Base-by-base conservation (phyloP, 2,113 vertebrate species). In the Coreoperca whiteheadi region DNA sequence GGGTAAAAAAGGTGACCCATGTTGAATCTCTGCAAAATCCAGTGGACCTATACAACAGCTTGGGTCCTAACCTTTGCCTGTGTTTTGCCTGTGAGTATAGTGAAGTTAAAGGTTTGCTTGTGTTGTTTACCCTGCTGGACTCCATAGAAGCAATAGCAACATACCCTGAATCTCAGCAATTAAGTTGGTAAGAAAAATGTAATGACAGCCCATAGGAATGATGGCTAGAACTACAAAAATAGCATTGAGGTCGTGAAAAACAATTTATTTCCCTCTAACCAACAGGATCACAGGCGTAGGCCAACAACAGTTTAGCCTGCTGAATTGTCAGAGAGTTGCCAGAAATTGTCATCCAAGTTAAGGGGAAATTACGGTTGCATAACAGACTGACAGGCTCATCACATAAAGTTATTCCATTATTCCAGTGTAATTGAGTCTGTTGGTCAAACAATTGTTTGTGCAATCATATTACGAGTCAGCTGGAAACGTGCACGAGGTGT, bases 291-390 rank as follows among this genome's bases (percentile, higher is more conserved):
- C n/a, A n/a, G n/a, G n/a, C n/a, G n/a, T n/a, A n/a, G n/a, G n/a
- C n/a, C n/a, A n/a, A n/a, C n/a, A n/a, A n/a, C n/a, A n/a, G n/a
- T n/a, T n/a, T n/a, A n/a, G n/a, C n/a, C n/a, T n/a, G n/a, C n/a
- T n/a, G n/a, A n/a, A n/a, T n/a, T n/a, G n/a, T n/a, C n/a, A n/a
- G n/a, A 56, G 48, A 68, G 34, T 43, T 63, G 34, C 37, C 65
- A 32, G 51, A 69, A 69, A 41, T 65, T 63, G 63, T 43, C 63
- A 54, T 72, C 59, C 64, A 77, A 73, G 61, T 25, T 18, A 28
- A 59, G 61, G 68, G 28, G 51, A 46, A 65, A 72, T 72, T 30
- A 71, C 28, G 20, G 28, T 72, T 73, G 18, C 51, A 67, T 53
- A 61, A 74, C 53, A 79, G 37, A 43, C 30, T 37, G 41, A 28